These are phyloP conservation scores for Tachypleus tridentatus DNA, from an alignment of 1,140 invertebrate genomes.

Conservation along the genomic window DNA sequence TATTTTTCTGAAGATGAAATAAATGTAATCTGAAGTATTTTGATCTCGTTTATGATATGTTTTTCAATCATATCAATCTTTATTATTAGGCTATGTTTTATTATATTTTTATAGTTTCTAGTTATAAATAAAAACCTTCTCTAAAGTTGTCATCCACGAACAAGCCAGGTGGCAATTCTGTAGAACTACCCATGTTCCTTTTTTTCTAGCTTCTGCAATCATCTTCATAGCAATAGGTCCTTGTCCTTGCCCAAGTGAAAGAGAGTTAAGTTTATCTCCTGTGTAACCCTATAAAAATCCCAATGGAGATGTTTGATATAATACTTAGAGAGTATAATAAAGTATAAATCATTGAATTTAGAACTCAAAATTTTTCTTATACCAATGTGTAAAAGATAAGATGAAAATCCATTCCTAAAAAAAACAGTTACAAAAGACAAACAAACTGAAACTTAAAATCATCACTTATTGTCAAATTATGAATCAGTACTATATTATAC, in stretches of 20 bases:
- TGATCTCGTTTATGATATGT: no score
- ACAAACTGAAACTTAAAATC: no score
- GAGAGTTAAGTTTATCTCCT: slow-evolving; percentile 40
- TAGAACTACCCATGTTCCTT: slow-evolving; percentile 36
- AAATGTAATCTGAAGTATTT: no score
- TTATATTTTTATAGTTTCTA: no score
- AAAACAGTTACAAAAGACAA: no score
- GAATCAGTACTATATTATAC: background rate
- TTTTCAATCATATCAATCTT: no score
- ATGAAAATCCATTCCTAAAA: no score
- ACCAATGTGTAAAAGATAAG: background rate
- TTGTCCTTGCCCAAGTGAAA: slow-evolving; percentile 45
- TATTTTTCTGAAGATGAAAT: no score
- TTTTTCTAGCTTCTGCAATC: slow-evolving; percentile 39
- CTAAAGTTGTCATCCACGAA: slow-evolving; percentile 31
- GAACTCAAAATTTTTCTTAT: background rate
- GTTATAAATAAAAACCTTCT: slow-evolving; percentile 6
- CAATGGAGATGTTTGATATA: no score
- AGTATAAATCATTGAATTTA: no score
- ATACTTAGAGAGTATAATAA: no score
- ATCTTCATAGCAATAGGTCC: slow-evolving; percentile 42
- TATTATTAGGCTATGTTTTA: no score
- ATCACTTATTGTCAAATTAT: background rate
- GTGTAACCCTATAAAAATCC: slow-evolving; percentile 37
- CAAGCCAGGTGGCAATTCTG: slow-evolving; percentile 39